Evolutionary conservation across 1,140 invertebrate genomes (phyloP).

Genomic region (Drosophila insularis): DNA sequence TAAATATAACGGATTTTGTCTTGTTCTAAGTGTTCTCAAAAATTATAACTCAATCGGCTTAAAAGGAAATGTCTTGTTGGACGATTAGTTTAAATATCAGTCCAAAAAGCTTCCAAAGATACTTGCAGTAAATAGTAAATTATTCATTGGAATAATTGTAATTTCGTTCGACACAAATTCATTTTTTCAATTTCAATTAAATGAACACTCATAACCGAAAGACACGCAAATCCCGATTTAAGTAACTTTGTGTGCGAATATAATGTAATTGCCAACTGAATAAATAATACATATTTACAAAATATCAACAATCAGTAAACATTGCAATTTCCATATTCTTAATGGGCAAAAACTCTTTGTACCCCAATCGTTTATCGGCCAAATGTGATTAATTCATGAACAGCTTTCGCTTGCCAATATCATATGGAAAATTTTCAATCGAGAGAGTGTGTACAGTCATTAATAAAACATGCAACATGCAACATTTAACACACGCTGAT

Average conservation of each 20-base stretch:
- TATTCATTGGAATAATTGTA: too few species aligned
- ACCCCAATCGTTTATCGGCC: conserved; percentile 46
- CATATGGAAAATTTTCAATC: conserved; percentile 55
- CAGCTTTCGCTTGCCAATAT: conserved; percentile 30
- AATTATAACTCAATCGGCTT: too few species aligned
- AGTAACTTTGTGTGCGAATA: not conserved
- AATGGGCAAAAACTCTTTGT: conserved; percentile 52
- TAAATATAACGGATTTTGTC: too few species aligned
- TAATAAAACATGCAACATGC: conserved; percentile 43
- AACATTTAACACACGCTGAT: conserved; percentile 8
- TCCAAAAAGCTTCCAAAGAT: too few species aligned
- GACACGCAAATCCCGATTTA: not conserved
- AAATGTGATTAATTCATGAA: conserved; percentile 63
- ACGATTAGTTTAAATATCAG: too few species aligned
- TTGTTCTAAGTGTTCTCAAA: too few species aligned
- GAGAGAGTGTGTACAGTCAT: conserved; percentile 40
- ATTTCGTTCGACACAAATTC: too few species aligned
- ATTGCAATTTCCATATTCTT: conserved; percentile 30
- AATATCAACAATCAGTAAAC: conserved; percentile 33
- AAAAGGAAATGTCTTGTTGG: too few species aligned
- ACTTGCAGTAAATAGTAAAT: too few species aligned
- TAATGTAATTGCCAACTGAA: conserved; percentile 10
- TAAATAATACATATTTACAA: conserved; percentile 23
- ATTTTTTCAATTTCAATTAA: not conserved
- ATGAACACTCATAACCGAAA: not conserved